Evolutionary conservation across 2,113 vertebrate genomes (phyloP).

Genomic region (Steatornis caripensis): DNA sequence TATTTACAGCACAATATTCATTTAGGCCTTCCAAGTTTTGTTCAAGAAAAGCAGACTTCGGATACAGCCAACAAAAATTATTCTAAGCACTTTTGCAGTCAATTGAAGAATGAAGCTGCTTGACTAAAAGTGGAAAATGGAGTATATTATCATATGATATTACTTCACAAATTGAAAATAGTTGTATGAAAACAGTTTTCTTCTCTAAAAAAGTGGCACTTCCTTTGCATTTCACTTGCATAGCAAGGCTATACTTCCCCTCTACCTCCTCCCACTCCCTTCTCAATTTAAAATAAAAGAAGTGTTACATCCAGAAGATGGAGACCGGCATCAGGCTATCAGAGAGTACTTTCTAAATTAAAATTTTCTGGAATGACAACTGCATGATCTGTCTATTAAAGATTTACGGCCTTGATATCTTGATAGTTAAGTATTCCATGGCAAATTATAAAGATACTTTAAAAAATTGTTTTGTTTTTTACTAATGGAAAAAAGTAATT

Average conservation of each 20-base stretch:
- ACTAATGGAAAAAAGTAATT: background rate
- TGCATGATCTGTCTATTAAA: background rate
- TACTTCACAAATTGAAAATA: background rate
- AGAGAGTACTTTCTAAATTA: background rate
- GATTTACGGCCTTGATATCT: background rate
- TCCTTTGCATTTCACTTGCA: background rate
- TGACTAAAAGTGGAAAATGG: background rate
- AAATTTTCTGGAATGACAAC: background rate
- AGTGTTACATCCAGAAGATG: background rate
- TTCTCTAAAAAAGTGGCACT: background rate
- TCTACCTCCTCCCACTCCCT: background rate
- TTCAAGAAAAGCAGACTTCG: background rate
- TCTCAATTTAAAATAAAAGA: background rate
- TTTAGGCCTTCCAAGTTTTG: background rate
- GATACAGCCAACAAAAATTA: background rate
- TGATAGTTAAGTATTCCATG: background rate
- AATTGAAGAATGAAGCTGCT: constrained; percentile 2
- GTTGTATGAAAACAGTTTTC: background rate
- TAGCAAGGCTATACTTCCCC: background rate
- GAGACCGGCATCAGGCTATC: background rate
- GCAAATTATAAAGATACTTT: background rate
- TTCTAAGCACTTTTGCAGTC: background rate
- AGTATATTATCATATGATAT: background rate
- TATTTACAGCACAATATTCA: background rate
- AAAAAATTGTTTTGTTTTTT: background rate